Evolutionary conservation across 2,888 invertebrate species (phyloP), one percentile per base, ranked within the genome.

Genomic region (Pinctada fucata): DNA sequence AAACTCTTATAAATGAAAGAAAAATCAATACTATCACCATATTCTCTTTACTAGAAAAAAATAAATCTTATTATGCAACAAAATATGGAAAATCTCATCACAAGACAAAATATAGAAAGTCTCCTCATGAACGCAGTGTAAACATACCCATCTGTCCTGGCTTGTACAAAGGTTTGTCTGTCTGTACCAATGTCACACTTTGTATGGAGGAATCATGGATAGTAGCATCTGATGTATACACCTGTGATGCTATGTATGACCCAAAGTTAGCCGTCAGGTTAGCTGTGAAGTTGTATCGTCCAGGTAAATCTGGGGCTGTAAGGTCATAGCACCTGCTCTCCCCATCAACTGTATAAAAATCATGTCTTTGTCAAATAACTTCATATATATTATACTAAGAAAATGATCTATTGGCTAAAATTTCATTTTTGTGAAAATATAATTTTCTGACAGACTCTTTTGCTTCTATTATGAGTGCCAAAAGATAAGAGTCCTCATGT

Each of bases 101-200:
- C 31, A 31, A 31, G 31, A 31, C 31, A 31, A 31, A 31, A 31
- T 31, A 31, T 31, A 31, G 31, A 31, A 31, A 31, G 31, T 31
- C 31, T 31, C 31, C 31, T 31, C 31, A 31, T 31, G 31, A 31
- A 31, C 31, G 31, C 31, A 31, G 31, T 31, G 31, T 31, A 31
- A 31, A 31, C 31, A 31, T 68, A 88, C 87, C 88, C 80, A 80
- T 86, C 73, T 90, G 87, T 47, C 90, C 90, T 13, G 90, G 90
- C 72, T 88, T 89, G 75, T 90, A 90, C 48, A 88, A 81, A 10
- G 90, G 90, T 80, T 90, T 90, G 82, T 90, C 89, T 6, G 89
- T 89, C 83, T 90, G 89, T 72, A 88, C 82, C 13, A 90, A 81
- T 2, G 88, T 89, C 58, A 89, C 85, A 3, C 13, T 6, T 58